phyloP scores from a whole-genome alignment of 2,797 vertebrate genomes.

The Dermochelys coriacea region DNA sequence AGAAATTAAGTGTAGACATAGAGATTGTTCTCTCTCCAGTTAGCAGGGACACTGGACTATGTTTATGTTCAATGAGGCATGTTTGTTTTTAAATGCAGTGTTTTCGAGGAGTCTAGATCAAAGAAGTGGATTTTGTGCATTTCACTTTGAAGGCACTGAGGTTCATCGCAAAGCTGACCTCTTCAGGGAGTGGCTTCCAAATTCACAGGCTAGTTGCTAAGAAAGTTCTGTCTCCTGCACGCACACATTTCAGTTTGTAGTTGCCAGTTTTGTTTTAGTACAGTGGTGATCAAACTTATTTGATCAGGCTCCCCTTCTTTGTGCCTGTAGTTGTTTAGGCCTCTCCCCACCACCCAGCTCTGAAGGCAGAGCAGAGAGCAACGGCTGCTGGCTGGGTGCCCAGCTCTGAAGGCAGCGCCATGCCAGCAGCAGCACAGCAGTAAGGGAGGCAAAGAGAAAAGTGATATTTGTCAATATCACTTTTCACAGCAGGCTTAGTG shows the following conservation, averaged over 20 bases:
- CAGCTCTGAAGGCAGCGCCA: too few relatives aligned
- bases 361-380: too few relatives aligned
- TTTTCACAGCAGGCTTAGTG: too few relatives aligned
- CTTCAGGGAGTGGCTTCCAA: neutral
- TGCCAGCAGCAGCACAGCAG: too few relatives aligned
- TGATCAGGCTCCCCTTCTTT: too few relatives aligned
- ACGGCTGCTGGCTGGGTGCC: too few relatives aligned
- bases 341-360: too few relatives aligned
- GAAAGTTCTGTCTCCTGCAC: neutral
- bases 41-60: neutral
- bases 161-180: neutral
- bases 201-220: neutral
- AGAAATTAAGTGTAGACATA: slow-evolving; percentile 38
- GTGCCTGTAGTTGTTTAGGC: too few relatives aligned
- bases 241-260: neutral
- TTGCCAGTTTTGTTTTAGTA: neutral
- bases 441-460: too few relatives aligned
- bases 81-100: slow-evolving; percentile 52
- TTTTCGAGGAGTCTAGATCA: slow-evolving; percentile 42
- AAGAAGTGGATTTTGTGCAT: slow-evolving; percentile 47
- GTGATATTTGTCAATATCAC: too few relatives aligned
- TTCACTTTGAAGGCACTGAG: slow-evolving; percentile 37
- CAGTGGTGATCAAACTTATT: too few relatives aligned
- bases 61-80: slow-evolving; percentile 34
- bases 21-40: slow-evolving; percentile 22